phyloP scores from a whole-genome alignment of 2,113 vertebrate species.

The Murina feae region DNA sequence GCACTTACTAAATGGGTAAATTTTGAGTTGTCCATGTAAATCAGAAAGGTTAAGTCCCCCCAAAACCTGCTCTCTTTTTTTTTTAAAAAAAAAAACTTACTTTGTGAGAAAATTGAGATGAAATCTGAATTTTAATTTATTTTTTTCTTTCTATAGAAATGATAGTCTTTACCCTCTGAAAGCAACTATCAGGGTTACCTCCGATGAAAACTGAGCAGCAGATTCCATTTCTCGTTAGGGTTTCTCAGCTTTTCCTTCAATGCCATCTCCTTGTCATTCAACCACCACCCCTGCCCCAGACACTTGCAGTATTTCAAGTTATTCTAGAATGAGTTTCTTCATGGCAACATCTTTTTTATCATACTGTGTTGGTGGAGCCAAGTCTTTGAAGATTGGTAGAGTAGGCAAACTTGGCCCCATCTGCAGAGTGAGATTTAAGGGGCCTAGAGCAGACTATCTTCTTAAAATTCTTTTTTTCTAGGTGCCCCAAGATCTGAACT shows the following conservation, averaged over 20 bases:
- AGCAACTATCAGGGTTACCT: not conserved
- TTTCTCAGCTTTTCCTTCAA: not conserved
- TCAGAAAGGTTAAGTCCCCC: not conserved
- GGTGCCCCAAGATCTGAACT: not conserved
- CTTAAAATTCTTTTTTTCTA: not conserved
- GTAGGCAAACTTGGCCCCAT: not conserved
- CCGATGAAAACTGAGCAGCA: not conserved
- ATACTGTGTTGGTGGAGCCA: not conserved
- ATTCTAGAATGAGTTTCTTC: not conserved
- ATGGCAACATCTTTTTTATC: not conserved
- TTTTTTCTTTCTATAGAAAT: not conserved
- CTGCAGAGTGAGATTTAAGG: not conserved
- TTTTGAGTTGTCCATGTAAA: not conserved
- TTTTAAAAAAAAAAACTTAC: not conserved
- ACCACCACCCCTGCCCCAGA: not conserved
- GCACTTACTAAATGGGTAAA: not conserved
- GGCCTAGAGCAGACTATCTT: not conserved
- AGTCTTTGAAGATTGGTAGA: not conserved
- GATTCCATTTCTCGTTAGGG: not conserved
- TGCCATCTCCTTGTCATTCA: not conserved
- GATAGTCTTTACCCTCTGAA: not conserved
- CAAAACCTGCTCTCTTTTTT: not conserved
- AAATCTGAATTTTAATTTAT: slow-evolving; percentile 5
- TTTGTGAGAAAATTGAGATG: not conserved
- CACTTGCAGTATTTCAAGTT: not conserved